Base-by-base conservation (phyloP, 2,797 vertebrate species). In the Platalea minor region DNA sequence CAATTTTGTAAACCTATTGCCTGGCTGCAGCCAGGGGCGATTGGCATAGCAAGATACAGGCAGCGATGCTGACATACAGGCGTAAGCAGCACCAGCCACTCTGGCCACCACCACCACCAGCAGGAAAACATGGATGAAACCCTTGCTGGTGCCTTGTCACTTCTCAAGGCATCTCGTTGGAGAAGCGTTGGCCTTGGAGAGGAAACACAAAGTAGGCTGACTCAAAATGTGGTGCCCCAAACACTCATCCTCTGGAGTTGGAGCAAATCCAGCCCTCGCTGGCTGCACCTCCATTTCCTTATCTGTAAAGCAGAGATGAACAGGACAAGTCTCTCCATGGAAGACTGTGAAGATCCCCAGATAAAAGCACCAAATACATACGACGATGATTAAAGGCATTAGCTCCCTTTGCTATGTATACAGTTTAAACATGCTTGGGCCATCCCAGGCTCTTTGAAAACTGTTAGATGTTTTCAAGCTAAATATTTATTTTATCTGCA, bases 401-500 rank as follows among this genome's bases (percentile, higher is more conserved):
- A 3, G 25, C 3, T 0, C 10, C 67, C 77, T 93, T 94, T 95
- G 60, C 68, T 95, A 11, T 68, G 84, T 75, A 29, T 10, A 0
- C 77, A 92, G 81, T 51, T 94, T 96, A 93, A 96, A 96, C 92
- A 96, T 0, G 2, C 87, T 75, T 0, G 7, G 60, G 88, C 91
- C 45, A 16, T 48, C 45, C 80, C 0, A 0, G 29, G 53, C 67
- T 39, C 87, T 94, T 95, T 92, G 92, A 94, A 96, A 96, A 89
- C 95, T 96, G 94, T 91, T 91, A 93, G 78, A 96, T 87, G 72
- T 77, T 91, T 78, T 72, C 35, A 74, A 92, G 72, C 57, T 95
- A 94, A 95, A 95, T 95, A 78, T 96, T 96, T 96, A 92, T 89
- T 96, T 91, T 64, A 90, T 96, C 64, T 39, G 37, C 0, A 1